phyloP scores from a whole-genome alignment of 2,113 vertebrate genomes.

The Saiga tatarica region DNA sequence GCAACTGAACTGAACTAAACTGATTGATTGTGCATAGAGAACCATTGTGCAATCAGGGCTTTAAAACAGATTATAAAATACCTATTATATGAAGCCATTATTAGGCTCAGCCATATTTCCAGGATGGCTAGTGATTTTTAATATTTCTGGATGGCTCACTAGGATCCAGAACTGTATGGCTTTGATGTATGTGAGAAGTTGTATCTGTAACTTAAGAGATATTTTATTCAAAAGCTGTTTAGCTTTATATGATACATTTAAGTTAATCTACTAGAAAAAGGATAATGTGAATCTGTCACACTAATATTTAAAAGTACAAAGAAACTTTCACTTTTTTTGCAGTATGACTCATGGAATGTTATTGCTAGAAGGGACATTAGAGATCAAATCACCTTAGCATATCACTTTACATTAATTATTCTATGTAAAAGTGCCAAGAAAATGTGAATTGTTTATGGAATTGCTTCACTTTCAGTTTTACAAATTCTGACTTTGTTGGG shows the following conservation, averaged over 20 bases:
- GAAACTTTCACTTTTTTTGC: background rate
- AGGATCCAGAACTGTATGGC: background rate
- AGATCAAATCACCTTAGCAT: conserved; percentile 33
- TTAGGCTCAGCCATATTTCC: background rate
- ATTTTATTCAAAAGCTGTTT: background rate
- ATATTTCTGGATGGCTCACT: background rate
- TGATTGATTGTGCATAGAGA: background rate
- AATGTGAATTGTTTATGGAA: background rate
- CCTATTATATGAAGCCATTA: background rate
- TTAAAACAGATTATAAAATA: background rate
- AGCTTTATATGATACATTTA: background rate
- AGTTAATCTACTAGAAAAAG: conserved; percentile 14
- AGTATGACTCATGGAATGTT: background rate
- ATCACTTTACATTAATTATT: conserved; percentile 7
- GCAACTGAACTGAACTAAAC: too few relatives aligned
- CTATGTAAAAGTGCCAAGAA: background rate
- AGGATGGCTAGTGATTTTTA: background rate
- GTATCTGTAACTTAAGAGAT: background rate
- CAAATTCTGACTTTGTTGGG: background rate
- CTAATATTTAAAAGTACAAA: conserved; percentile 41
- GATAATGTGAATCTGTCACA: background rate
- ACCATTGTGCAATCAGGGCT: background rate
- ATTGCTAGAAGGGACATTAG: background rate
- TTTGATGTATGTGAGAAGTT: background rate
- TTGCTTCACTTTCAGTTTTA: background rate